Conservation (phyloP, 2,113 vertebrate species). For the Crotophaga sulcirostris region DNA sequence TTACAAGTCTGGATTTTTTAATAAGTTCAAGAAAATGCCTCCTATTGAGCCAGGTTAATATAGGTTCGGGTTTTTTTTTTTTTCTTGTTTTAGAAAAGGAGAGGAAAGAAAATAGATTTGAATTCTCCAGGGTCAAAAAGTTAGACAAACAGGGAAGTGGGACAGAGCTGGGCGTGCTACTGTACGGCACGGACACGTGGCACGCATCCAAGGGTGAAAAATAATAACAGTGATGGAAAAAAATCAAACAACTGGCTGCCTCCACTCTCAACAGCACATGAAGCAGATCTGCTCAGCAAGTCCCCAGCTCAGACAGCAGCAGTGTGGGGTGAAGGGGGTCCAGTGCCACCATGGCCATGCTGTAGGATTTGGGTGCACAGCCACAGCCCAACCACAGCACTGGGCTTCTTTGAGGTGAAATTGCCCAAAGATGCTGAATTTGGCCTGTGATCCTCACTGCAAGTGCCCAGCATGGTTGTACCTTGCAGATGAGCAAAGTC, state of each 20-base stretch:
- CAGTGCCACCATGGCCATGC: fast-evolving
- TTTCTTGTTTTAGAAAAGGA: not conserved
- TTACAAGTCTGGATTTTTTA: slow-evolving; percentile 95
- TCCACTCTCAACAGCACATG: fast-evolving
- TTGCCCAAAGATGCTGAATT: not conserved
- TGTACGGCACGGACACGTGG: fast-evolving
- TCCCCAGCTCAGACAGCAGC: fast-evolving
- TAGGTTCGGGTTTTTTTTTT: not conserved
- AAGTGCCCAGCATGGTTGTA: fast-evolving
- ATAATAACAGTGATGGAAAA: not conserved
- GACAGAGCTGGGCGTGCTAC: not conserved
- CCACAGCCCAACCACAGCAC: not conserved
- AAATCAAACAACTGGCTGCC: not conserved
- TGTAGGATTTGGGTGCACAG: fast-evolving
- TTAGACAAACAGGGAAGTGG: slow-evolving; percentile 41
- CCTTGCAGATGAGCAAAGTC: fast-evolving
- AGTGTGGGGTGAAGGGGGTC: not conserved
- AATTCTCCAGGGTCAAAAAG: slow-evolving; percentile 56
- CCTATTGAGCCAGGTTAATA: slow-evolving; percentile 73
- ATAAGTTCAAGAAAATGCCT: slow-evolving; percentile 82
- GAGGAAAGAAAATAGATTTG: slow-evolving; percentile 25
- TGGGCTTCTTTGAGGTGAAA: fast-evolving
- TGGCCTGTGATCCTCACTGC: not conserved
- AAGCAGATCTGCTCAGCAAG: not conserved
- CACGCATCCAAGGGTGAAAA: not conserved